Percentiles rank a stretch among this genome's conserved stretches.
Conservation (phyloP, 2,797 vertebrate species). For the Notolepis coatsorum region DNA sequence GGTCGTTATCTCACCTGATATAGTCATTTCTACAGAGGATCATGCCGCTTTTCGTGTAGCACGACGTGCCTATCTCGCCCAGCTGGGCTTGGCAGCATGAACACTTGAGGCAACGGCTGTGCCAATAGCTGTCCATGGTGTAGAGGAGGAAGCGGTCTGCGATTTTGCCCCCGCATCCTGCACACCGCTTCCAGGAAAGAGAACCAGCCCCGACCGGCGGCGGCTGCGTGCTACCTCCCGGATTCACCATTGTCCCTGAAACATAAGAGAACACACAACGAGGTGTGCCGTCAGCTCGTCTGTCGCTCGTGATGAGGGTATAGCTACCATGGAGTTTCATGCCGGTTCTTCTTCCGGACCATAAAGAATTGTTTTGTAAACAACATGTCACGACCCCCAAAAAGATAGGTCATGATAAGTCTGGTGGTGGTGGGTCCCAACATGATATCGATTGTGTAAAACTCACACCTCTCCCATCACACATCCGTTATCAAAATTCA, state of each 20-base stretch:
- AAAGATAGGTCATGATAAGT: background rate
- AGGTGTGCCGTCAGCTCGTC: background rate
- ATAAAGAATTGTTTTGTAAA: slow-evolving; percentile 7
- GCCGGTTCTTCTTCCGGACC: background rate
- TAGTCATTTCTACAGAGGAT: slow-evolving; percentile 99
- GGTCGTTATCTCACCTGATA: slow-evolving; percentile 89
- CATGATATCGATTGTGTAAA: background rate
- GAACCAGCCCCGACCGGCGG: slow-evolving; percentile 92
- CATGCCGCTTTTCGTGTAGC: slow-evolving; percentile 99
- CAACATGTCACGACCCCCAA: background rate
- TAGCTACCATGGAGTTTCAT: background rate
- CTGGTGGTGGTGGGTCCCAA: background rate
- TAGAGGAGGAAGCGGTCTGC: slow-evolving; percentile 98
- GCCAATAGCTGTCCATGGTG: slow-evolving; percentile 99
- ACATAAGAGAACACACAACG: slow-evolving; percentile 22
- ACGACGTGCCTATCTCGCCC: slow-evolving; percentile 97
- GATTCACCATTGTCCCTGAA: slow-evolving; percentile 94
- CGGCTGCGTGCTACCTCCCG: slow-evolving; percentile 94
- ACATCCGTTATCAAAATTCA: slow-evolving; percentile 2
- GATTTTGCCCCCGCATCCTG: slow-evolving; percentile 97
- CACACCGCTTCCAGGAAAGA: slow-evolving; percentile 97
- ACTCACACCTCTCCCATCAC: slow-evolving; percentile 10
- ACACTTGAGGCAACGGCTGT: slow-evolving; percentile 99
- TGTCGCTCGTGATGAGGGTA: background rate
- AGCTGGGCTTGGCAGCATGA: slow-evolving; percentile 99